Conservation (phyloP, 2,888 invertebrate genomes). For the Coelogynopora nodosa region DNA sequence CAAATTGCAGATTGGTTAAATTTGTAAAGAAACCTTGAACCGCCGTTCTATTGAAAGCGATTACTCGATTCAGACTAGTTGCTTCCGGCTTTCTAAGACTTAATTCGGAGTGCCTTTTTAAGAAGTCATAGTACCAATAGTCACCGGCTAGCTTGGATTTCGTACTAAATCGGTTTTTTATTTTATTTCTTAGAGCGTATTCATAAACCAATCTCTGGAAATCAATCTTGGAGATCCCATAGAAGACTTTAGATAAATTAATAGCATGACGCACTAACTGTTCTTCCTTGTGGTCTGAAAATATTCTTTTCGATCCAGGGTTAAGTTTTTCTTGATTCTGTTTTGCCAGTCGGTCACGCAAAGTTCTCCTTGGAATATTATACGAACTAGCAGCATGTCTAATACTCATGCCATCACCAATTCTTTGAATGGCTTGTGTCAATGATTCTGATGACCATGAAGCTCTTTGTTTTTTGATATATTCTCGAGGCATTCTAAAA, state of each 20-base stretch:
- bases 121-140: constrained; percentile 2
- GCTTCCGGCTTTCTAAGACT: neutral
- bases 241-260: neutral
- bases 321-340: neutral
- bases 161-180: neutral
- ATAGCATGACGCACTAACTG: neutral
- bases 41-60: constrained; percentile 18
- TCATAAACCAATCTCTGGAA: neutral
- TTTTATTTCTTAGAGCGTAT: neutral
- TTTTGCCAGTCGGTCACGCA: neutral
- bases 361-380: too few relatives aligned
- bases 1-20: neutral
- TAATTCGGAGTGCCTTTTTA: neutral
- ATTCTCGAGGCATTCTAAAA: too few relatives aligned
- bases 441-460: too few relatives aligned
- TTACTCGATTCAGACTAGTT: constrained; percentile 18
- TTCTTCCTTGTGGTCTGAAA: neutral
- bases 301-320: neutral
- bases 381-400: too few relatives aligned
- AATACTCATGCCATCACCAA: too few relatives aligned
- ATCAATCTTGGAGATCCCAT: neutral
- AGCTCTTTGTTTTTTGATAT: too few relatives aligned
- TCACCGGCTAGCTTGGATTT: neutral
- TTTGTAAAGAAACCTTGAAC: neutral
- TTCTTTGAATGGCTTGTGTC: too few relatives aligned